Evolutionary conservation across 2,113 vertebrate species (phyloP).

Genomic region (Oostethus manadensis): DNA sequence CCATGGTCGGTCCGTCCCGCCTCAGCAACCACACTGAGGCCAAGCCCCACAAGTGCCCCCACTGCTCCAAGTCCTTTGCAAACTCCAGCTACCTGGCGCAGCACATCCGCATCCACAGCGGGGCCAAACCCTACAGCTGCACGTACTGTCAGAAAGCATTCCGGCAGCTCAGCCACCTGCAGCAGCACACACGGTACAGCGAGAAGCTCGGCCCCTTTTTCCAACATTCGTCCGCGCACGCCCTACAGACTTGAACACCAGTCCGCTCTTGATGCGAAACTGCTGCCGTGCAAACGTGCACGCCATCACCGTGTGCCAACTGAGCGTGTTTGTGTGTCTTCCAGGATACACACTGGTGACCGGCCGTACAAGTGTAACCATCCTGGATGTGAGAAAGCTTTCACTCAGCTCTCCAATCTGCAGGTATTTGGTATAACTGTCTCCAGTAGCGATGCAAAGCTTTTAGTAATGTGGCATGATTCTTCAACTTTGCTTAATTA

Average conservation of each 20-base stretch:
- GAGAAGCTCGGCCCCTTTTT: background rate
- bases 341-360: conserved; percentile 96
- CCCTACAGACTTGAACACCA: background rate
- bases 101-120: conserved; percentile 97
- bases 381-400: conserved; percentile 93
- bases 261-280: background rate
- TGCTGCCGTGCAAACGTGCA: too few species aligned
- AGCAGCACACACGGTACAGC: conserved; percentile 83
- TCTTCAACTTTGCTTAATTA: too few species aligned
- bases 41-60: conserved; percentile 99
- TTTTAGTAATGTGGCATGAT: too few species aligned
- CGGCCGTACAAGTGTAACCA: conserved; percentile 96
- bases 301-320: too few species aligned
- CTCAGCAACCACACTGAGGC: conserved; percentile 87
- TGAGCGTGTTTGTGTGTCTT: conserved; percentile 9
- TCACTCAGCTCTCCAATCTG: conserved; percentile 96
- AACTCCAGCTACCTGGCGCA: conserved; percentile 99
- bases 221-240: background rate
- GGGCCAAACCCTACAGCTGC: conserved; percentile 98
- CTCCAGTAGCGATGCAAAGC: too few species aligned
- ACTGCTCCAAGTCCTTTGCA: conserved; percentile 99
- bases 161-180: conserved; percentile 95
- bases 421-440: conserved; percentile 70
- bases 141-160: conserved; percentile 98
- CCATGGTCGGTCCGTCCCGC: conserved; percentile 46